A percentile compares a stretch with the other conserved stretches of the same genome.
These are phyloP conservation scores for Prionace glauca DNA, from an alignment of 2,797 vertebrate species.

Conservation along the genomic window DNA sequence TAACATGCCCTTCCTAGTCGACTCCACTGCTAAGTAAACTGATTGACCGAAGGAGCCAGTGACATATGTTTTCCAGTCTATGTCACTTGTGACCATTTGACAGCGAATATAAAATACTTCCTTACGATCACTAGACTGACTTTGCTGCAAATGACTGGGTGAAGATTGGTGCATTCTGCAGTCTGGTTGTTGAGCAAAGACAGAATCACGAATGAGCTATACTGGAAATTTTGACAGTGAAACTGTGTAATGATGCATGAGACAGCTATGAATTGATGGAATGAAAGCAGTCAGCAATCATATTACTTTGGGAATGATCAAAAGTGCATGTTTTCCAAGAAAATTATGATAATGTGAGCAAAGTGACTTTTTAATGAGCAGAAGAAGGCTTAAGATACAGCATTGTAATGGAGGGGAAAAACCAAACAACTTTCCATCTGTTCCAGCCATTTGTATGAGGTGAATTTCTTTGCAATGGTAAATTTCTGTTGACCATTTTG, in stretches of 20 bases:
- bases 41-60: no score
- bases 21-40: background rate
- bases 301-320: background rate
- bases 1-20: no score
- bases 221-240: no score
- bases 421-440: background rate
- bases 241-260: background rate
- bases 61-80: background rate
- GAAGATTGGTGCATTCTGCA: background rate
- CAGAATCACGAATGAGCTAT: background rate
- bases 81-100: background rate
- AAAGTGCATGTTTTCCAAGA: background rate
- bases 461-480: background rate
- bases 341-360: background rate
- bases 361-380: background rate
- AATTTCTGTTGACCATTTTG: slow-evolving; percentile 6
- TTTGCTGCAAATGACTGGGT: background rate
- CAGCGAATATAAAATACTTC: background rate
- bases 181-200: background rate
- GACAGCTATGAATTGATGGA: background rate
- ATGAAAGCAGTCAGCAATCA: background rate
- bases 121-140: background rate
- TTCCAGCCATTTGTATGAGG: no score
- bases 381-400: background rate
- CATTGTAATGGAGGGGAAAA: background rate